These are phyloP conservation scores for Hemistola chrysoprasaria DNA, from an alignment of 2,888 invertebrate genomes.

Conservation along the genomic window DNA sequence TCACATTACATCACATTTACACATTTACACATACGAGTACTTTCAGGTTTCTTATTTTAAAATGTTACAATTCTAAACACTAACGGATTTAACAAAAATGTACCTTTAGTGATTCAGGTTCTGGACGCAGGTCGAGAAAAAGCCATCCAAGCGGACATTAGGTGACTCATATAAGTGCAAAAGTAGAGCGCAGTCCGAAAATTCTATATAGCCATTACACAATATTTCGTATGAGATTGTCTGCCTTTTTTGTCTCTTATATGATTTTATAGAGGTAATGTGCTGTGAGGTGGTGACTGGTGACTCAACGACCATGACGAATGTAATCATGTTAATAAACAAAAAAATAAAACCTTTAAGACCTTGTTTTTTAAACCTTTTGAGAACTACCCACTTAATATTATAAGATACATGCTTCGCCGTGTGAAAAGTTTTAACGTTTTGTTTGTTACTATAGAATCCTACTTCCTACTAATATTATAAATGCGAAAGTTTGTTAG, in stretches of 20 bases:
- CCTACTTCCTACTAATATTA: too few species aligned
- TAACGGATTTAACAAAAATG: too few species aligned
- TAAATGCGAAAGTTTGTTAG: too few species aligned
- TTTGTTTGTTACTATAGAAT: too few species aligned
- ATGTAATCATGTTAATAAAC: conserved; percentile 45
- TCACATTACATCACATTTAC: too few species aligned
- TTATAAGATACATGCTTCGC: too few species aligned
- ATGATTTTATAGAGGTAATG: too few species aligned
- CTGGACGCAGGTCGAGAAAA: neutral
- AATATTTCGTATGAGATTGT: conserved; percentile 12
- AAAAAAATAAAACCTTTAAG: conserved; percentile 36
- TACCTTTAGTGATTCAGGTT: too few species aligned
- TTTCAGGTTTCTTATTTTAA: too few species aligned
- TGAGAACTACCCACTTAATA: neutral
- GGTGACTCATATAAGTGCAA: conserved; percentile 1
- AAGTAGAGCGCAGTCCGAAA: conserved; percentile 1
- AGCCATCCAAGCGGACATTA: conserved; percentile 1
- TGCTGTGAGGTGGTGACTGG: conserved; percentile 23
- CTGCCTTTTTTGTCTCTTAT: conserved; percentile 8
- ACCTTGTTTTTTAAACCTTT: conserved; percentile 16
- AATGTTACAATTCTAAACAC: too few species aligned
- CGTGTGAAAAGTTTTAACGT: too few species aligned
- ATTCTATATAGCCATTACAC: conserved; percentile 7
- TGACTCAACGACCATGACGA: conserved; percentile 51
- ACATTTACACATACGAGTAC: too few species aligned